Base-by-base conservation (phyloP, 2,113 vertebrate species). In the Hyperopisus bebe region DNA sequence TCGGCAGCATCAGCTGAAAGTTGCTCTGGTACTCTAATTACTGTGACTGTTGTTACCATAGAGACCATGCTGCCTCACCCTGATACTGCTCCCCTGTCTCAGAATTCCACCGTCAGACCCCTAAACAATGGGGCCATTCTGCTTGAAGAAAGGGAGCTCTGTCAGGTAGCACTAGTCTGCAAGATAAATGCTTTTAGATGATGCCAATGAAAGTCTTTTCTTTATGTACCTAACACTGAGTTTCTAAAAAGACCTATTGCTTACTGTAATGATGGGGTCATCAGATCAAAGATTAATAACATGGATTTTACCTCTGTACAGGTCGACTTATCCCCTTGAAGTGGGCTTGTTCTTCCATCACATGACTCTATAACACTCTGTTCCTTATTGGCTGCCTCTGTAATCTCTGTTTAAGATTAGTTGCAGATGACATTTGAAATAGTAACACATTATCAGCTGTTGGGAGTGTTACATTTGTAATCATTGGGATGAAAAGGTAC, bases 191-290 rank as follows among this genome's bases (percentile, higher is more conserved):
- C 88, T 82, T 31, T 82, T 53, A 53, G 88, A 82, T 53, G 70
- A 89, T 82, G 88, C 47, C 88, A 89, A 44, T 80, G 66, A 89
- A 89, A 89, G 70, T 42, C n/a, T 50, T 80, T 27, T 89, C 88
- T 89, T 46, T 77, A 88, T 74, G 88, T 82, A 70, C 88, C 88
- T 82, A 70, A 74, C 70, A 80, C 47, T 53, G 27, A 74, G 47
- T 48, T 80, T 82, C 24, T 42, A 51, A 74, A 80, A 89, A 51
- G 88, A 74, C 47, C 19, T 35, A 53, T 53, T 48, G 55, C 70
- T 80, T 27, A 89, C 31, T 51, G 44, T 89, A 82, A 82, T 74
- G 70, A 89, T 51, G 46, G 70, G 46, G 88, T 82, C 70, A 82
- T 50, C 48, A 53, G 66, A 80, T 47, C 46, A 10, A 27, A 74